Evolutionary conservation across 2,888 invertebrate species (phyloP), one percentile per base, ranked within the genome.

Genomic region (Heliconius ethilla): DNA sequence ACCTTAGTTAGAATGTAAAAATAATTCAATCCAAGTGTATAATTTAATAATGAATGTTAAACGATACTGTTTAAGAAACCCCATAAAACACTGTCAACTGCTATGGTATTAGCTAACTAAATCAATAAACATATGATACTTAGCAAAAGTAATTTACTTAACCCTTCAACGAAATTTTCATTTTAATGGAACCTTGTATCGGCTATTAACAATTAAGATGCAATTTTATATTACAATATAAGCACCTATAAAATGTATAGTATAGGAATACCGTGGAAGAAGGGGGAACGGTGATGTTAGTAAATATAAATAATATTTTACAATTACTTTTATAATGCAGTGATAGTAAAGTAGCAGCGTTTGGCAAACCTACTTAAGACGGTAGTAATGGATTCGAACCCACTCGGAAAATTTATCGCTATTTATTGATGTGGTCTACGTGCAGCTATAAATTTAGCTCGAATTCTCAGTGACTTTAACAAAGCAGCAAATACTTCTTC

Each of bases 21-120:
- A 37, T 40, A 27, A 25, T 40, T 74, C 25, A 51, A 75, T 65
- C 63, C 51, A 67, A 7, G 62, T 62, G 76, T 72, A 72, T 79
- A 79, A 79, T 79, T 62, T 55, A 59, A 81, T 81, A 81, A 81
- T 79, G 78, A 70, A 70, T 75, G 81, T 79, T 75, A 81, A 81
- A 79, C 75, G 81, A 81, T 79, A 81, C 81, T 70, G 76, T 72
- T 78, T 79, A 79, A 73, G 81, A 81, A 81, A 81, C 81, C 81
- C 73, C 74, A 66, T 80, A 74, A 77, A 79, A 79, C 74, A 55
- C 69, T 51, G 75, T 10, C 59, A 62, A 59, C 63, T 73, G 67
- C 51, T 66, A 33, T 59, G 66, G 77, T 67, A 77, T 77, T 77
- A 77, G 65, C 72, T 27, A 70, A 40, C 40, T 63, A 74, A 74